Evolutionary conservation across 2,113 vertebrate genomes (phyloP).

Genomic region (Notarius lentiginosus): DNA sequence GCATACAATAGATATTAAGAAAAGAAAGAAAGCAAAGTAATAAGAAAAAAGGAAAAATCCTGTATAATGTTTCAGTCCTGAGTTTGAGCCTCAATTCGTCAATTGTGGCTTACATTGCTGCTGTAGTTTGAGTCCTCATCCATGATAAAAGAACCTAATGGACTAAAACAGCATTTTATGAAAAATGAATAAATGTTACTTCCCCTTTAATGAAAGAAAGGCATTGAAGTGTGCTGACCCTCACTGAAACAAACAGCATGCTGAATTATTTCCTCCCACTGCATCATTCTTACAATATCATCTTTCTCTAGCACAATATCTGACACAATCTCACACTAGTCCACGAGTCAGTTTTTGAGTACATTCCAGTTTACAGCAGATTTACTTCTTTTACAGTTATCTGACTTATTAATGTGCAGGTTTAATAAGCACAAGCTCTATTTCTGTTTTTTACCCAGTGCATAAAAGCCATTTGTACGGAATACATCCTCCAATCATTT

Average conservation of each 20-base stretch:
- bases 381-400: not conserved
- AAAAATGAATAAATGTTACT: conserved; percentile 33
- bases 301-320: not conserved
- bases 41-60: not conserved
- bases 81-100: not conserved
- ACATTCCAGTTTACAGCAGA: not conserved
- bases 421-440: not conserved
- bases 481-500: not conserved
- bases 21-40: not conserved
- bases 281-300: not conserved
- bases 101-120: not conserved
- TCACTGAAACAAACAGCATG: conserved; percentile 11
- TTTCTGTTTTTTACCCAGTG: not conserved
- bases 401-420: not conserved
- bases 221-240: not conserved
- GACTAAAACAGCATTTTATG: conserved; percentile 29
- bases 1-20: not conserved
- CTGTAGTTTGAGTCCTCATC: not conserved
- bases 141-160: conserved; percentile 24
- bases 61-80: not conserved
- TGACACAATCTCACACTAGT: not conserved
- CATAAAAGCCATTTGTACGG: not conserved
- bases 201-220: not conserved
- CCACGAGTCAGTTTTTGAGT: not conserved
- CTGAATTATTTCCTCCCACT: not conserved